A percentile compares a stretch with the other conserved stretches of the same genome.
Conservation (phyloP, 2,113 vertebrate species). For the Penelope pileata region DNA sequence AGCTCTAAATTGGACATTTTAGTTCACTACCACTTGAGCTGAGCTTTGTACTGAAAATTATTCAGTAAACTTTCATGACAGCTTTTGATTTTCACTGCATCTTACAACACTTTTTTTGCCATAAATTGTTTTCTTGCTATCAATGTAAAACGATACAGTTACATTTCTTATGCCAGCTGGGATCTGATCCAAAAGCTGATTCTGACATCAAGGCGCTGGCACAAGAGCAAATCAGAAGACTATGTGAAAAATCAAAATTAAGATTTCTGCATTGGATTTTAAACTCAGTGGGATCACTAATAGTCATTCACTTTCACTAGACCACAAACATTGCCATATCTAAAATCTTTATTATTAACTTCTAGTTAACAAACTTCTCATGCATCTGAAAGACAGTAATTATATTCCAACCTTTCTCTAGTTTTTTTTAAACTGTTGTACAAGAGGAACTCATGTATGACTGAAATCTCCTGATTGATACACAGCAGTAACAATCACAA, state of each 20-base stretch:
- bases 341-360: background rate
- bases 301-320: background rate
- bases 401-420: background rate
- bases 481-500: background rate
- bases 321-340: background rate
- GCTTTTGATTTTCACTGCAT: constrained; percentile 48
- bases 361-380: background rate
- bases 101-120: constrained; percentile 43
- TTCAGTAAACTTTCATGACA: constrained; percentile 54
- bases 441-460: background rate
- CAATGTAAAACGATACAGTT: constrained; percentile 34
- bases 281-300: background rate
- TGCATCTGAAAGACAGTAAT: background rate
- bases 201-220: constrained; percentile 34
- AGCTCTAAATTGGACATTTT: constrained; percentile 31
- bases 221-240: constrained; percentile 18
- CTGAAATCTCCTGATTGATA: background rate
- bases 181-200: constrained; percentile 30
- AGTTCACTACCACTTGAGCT: constrained; percentile 25
- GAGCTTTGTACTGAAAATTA: constrained; percentile 29
- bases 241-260: background rate
- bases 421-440: background rate
- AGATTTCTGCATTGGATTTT: background rate
- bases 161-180: constrained; percentile 7
- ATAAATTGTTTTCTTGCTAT: constrained; percentile 57